phyloP scores from a whole-genome alignment of 2,888 invertebrate genomes.

The Melieria omissa region DNA sequence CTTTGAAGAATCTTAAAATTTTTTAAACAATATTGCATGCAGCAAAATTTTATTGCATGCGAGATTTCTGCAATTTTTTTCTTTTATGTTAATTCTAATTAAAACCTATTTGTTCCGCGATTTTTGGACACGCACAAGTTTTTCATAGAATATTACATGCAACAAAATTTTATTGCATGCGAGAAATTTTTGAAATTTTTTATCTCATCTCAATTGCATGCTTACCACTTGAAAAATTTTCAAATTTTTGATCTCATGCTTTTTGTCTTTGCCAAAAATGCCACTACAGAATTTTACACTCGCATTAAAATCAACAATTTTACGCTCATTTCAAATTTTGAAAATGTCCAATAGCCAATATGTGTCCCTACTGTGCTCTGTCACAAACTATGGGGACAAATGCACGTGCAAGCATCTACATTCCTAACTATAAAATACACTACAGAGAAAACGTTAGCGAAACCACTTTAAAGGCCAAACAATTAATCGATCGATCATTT shows the following conservation, averaged over 20 bases:
- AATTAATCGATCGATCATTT: constrained; percentile 64
- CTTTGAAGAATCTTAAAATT: not conserved
- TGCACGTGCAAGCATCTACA: too few relatives aligned
- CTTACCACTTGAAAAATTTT: too few relatives aligned
- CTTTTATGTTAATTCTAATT: too few relatives aligned
- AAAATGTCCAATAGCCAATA: constrained; percentile 2
- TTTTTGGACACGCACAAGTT: too few relatives aligned
- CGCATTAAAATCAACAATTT: constrained; percentile 4
- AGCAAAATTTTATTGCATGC: not conserved
- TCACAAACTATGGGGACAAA: too few relatives aligned
- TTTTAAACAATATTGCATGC: not conserved
- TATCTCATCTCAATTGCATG: too few relatives aligned
- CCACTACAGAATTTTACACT: not conserved
- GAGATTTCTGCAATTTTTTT: not conserved
- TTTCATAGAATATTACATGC: not conserved
- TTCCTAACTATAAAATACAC: too few relatives aligned
- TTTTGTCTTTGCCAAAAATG: too few relatives aligned
- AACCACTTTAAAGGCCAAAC: constrained; percentile 40
- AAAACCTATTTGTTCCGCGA: too few relatives aligned
- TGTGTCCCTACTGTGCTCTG: too few relatives aligned
- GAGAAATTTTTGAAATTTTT: not conserved
- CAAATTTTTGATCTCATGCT: too few relatives aligned
- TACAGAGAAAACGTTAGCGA: too few relatives aligned
- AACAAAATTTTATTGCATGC: not conserved
- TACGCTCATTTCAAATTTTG: not conserved